Conservation (phyloP, 2,797 vertebrate genomes). For the Muraenolepis orangiensis region DNA sequence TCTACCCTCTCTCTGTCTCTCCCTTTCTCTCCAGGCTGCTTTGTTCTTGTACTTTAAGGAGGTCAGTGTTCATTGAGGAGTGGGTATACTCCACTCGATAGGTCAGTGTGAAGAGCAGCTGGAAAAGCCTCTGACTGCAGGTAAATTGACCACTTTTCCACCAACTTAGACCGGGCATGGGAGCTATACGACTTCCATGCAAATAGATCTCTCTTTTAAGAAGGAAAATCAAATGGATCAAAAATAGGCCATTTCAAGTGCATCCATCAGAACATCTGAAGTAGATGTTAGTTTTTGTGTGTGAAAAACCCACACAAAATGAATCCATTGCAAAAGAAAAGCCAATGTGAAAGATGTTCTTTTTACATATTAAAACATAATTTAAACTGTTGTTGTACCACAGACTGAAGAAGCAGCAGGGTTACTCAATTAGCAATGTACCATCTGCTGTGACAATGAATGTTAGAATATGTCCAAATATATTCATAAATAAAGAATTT, state of each 20-base stretch:
- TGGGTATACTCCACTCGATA: slow-evolving; percentile 29
- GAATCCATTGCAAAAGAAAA: not conserved
- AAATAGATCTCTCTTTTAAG: not conserved
- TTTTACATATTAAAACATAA: not conserved
- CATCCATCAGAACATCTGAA: not conserved
- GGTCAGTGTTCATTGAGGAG: slow-evolving; percentile 49
- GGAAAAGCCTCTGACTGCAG: slow-evolving; percentile 14
- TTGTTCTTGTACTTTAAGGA: slow-evolving; percentile 48
- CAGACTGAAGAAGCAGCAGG: not conserved
- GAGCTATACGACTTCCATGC: not conserved
- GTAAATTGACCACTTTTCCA: slow-evolving; percentile 12
- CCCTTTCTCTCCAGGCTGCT: slow-evolving; percentile 33
- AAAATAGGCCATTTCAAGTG: not conserved
- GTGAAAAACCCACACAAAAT: not conserved
- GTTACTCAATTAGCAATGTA: not conserved
- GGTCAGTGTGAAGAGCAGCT: slow-evolving; percentile 30
- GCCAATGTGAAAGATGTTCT: not conserved
- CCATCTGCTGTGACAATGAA: not conserved
- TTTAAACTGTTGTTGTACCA: not conserved
- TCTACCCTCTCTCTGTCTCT: slow-evolving; percentile 16
- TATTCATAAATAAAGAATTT: slow-evolving; percentile 1
- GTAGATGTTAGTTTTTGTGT: not conserved
- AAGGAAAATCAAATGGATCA: not conserved
- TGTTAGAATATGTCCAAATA: not conserved
- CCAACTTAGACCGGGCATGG: slow-evolving; percentile 5